Evolutionary conservation across 2,797 vertebrate genomes (phyloP), one percentile per base, ranked within the genome.

Genomic region (Epinephelus coioides): DNA sequence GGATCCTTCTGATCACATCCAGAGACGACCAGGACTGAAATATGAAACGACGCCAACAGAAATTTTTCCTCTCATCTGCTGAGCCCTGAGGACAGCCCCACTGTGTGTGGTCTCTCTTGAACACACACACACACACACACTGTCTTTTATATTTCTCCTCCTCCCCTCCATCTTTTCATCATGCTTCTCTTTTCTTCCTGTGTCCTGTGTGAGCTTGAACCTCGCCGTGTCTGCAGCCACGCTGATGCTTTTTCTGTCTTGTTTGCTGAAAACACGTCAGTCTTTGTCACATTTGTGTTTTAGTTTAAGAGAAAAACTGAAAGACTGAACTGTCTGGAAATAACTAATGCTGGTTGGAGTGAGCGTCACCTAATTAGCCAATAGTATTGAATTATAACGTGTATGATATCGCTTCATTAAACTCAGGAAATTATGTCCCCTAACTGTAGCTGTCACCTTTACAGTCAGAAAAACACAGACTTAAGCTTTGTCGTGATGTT

Each of bases 81-180:
- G 50, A 76, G 53, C 59, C 46, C 19, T 3, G 44, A 30, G 18
- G 43, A 25, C 23, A 9, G 4, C 23, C 43, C 0, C 3, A 10
- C 18, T 7, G 27, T 1, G 30, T 50, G 49, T 6, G 19, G 11
- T 19, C 66, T 25, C 66, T 47, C 17, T 17, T 9, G 17, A 40
- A 21, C 43, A 23, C 43, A 10, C 43, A 10, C 14, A 1, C 21
- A n/a, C n/a, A 18, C 15, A n/a, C n/a, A 18, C 15, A 18, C 15
- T 27, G 25, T 5, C 57, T 27, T 25, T 15, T 61, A 10, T 47
- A 49, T 27, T 34, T 18, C 9, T 69, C 56, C 12, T 67, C 18
- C 61, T 60, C n/a, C 18, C 47, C n/a, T 73, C 25, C 55, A 9
- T 63, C 68, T 38, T 78, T 71, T 78, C 61, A 65, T 72, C 61